These are phyloP conservation scores for Hetaerina titia DNA, from an alignment of 2,888 invertebrate species.

Conservation along the genomic window DNA sequence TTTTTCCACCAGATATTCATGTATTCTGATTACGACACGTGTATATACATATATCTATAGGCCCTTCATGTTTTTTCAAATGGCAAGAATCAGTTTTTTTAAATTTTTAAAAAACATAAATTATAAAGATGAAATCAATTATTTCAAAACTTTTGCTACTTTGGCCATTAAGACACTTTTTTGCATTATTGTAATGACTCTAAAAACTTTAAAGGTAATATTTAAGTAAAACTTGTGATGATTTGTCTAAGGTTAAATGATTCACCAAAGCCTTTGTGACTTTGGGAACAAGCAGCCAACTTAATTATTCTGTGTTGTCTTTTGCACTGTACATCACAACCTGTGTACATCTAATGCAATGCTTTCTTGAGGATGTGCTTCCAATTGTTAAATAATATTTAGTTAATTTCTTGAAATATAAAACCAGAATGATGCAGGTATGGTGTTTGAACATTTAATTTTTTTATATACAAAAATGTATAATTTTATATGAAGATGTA, in stretches of 20 bases:
- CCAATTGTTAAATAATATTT: conserved; percentile 55
- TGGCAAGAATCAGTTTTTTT: conserved; percentile 38
- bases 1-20: conserved; percentile 55
- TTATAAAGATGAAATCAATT: background rate
- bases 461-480: conserved; percentile 66
- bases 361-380: conserved; percentile 64
- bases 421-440: conserved; percentile 62
- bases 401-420: conserved; percentile 39
- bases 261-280: background rate
- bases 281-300: conserved; percentile 66
- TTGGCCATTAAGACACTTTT: conserved; percentile 29
- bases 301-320: conserved; percentile 51
- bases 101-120: conserved; percentile 47
- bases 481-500: conserved; percentile 65
- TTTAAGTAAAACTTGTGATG: background rate
- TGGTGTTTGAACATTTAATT: conserved; percentile 62
- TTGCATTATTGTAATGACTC: conserved; percentile 16
- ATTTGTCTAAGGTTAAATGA: background rate
- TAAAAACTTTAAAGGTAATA: background rate
- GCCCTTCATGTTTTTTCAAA: conserved; percentile 49
- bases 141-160: conserved; percentile 44
- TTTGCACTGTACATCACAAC: conserved; percentile 51
- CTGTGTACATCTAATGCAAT: conserved; percentile 51
- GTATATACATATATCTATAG: conserved; percentile 39
- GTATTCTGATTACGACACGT: conserved; percentile 37